Base-by-base conservation (phyloP, 2,888 invertebrate species). In the Oscheius sp. region DNA sequence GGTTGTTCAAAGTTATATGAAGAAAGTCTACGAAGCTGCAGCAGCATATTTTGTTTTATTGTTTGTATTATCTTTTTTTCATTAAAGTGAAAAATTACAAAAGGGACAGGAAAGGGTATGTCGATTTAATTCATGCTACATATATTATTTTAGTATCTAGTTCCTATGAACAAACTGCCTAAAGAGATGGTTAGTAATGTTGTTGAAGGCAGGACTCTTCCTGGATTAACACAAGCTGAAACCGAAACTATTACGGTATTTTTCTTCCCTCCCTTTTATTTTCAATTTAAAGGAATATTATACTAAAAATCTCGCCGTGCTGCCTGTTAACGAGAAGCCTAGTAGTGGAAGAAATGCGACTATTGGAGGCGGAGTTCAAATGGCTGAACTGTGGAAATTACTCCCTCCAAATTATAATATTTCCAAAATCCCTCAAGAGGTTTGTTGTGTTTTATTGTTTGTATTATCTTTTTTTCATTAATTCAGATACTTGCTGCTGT, bases 1-100 rank as follows among this genome's bases (percentile, higher is more conserved):
- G n/a, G 79, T 87, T 35, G 77, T 87, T 27, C 77, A 81, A 61
- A 81, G 80, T 56, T 81, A 83, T 69, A 85, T 85, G 82, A 73
- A 77, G 21, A 81, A 79, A 43, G 80, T 87, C 80, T 79, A 81
- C 49, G 73, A 77, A 0, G 84, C 85, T n/a, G 85, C 85, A 1
- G 74, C 80, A 5, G 76, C 81, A 5, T n/a, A n/a, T n/a, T n/a
- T n/a, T n/a, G n/a, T n/a, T n/a, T n/a, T n/a, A n/a, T n/a, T n/a
- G n/a, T n/a, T n/a, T n/a, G n/a, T n/a, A n/a, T n/a, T n/a, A n/a
- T n/a, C n/a, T n/a, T n/a, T n/a, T n/a, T n/a, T n/a, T n/a, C n/a
- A n/a, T n/a, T n/a, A n/a, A n/a, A n/a, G 21, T 83, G 58, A 77
- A 79, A 61, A 46, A 45, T 16, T 52, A 2, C 29, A 63, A 45